Evolutionary conservation across 2,113 vertebrate genomes (phyloP).

Genomic region (Tylochromis polylepis): DNA sequence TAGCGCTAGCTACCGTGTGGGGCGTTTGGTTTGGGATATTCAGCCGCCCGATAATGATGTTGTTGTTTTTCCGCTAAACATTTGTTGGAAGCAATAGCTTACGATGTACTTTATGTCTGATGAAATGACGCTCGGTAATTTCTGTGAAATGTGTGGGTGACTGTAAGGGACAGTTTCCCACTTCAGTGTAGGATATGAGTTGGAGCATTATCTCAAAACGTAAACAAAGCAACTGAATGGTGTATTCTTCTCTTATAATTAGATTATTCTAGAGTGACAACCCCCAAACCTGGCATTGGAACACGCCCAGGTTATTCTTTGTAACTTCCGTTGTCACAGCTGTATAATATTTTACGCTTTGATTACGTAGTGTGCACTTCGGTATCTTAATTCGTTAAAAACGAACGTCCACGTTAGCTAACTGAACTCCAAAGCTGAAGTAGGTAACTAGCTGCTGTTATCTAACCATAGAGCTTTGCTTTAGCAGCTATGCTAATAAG

Average conservation of each 20-base stretch:
- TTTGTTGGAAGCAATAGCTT: not conserved
- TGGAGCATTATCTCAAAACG: not conserved
- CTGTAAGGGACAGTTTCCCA: not conserved
- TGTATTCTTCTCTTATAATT: not conserved
- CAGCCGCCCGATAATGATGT: not conserved
- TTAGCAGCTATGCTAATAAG: constrained; percentile 1
- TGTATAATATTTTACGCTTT: not conserved
- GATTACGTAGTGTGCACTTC: not conserved
- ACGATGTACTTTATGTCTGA: not conserved
- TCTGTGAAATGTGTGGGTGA: not conserved
- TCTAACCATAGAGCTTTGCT: not conserved
- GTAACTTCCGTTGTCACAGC: not conserved
- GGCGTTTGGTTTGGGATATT: not conserved
- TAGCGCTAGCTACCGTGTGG: not conserved
- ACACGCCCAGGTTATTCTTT: not conserved
- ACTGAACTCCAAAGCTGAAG: not conserved
- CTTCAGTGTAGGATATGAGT: not conserved
- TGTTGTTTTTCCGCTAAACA: not conserved
- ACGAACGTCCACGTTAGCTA: not conserved
- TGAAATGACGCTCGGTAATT: not conserved
- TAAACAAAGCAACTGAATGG: not conserved
- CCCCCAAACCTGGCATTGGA: not conserved
- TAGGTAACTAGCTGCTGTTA: not conserved
- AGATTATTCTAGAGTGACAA: not conserved
- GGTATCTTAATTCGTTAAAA: not conserved